Evolutionary conservation across 37 sponge, comb jelly and placozoan genomes (phyloP).

Genomic region (Mnemiopsis leidyi): DNA sequence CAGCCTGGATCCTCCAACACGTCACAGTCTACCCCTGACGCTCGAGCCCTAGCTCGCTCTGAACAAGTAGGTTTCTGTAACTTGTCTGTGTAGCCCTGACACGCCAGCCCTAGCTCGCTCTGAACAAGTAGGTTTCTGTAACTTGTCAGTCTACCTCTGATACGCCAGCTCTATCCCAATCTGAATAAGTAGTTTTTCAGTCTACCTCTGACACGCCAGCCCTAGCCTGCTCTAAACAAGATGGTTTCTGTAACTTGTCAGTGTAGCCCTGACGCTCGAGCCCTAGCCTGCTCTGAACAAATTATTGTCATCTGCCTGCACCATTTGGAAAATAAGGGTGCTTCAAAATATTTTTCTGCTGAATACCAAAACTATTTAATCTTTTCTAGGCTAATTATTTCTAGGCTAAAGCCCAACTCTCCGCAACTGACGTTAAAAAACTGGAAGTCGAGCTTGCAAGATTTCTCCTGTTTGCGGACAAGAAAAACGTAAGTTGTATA

Average conservation of each 20-base stretch:
- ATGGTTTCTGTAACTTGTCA: too few relatives aligned
- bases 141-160: constrained; percentile 38
- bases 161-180: not conserved
- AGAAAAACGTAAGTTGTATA: constrained; percentile 30
- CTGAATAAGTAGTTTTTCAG: constrained; percentile 28
- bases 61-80: constrained; percentile 33
- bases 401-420: constrained; percentile 29
- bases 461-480: constrained; percentile 57
- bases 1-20: not conserved
- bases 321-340: too few relatives aligned
- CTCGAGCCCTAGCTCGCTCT: constrained; percentile 1
- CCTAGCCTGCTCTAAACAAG: too few relatives aligned
- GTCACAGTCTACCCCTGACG: constrained; percentile 35
- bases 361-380: too few relatives aligned
- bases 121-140: constrained; percentile 24
- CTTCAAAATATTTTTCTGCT: too few relatives aligned
- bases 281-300: not conserved
- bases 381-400: too few relatives aligned
- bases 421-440: constrained; percentile 19
- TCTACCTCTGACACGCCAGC: not conserved
- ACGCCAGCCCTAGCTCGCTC: not conserved
- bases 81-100: constrained; percentile 15
- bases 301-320: too few relatives aligned
- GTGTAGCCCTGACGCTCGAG: not conserved
- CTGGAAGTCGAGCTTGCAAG: constrained; percentile 23